Base-by-base conservation (phyloP, 2,888 invertebrate genomes). In the Acleris sparsana region DNA sequence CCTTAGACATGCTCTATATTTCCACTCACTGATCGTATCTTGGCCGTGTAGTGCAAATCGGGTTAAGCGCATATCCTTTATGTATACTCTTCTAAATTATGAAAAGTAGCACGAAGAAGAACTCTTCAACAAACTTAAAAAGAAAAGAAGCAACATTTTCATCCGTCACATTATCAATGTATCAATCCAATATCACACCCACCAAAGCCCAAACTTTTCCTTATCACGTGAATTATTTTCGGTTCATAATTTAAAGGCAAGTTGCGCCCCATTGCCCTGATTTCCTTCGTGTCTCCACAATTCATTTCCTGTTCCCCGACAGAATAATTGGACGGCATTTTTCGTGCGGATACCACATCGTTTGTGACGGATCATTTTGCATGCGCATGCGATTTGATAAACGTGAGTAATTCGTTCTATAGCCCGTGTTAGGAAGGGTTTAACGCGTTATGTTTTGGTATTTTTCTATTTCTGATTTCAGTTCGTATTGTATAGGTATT, bases 241-340 rank as follows among this genome's bases (percentile, higher is more conserved):
- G 22, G 33, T 39, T 44, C 46, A 33, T 56, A 61, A 56, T 65
- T 65, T 61, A 51, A 56, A 61, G 56, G 49, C 56, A 56, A 44
- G 61, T 57, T 52, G 44, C 57, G 46, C 56, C 61, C 18, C 66
- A 52, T 62, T 57, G 58, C 39, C 22, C 17, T 53, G 53, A 53
- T 53, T 53, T 43, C 43, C 44, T 16, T 33, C 53, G 52, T 61
- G 33, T 59, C 48, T 58, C 58, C 58, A 59, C 58, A 49, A 49
- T 39, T 53, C 55, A 55, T 48, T 62, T 55, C 48, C 39, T 55
- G 46, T 46, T 44, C 33, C 39, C 22, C 39, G 17, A 62, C 22
- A 49, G 43, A 62, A 62, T 49, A 51, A 62, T 62, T 62, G 62
- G 49, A 25, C 16, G 56, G 43, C 48, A 62, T 62, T 62, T 62